Conservation (phyloP, 2,797 vertebrate species). For the Darevskia mixta region DNA sequence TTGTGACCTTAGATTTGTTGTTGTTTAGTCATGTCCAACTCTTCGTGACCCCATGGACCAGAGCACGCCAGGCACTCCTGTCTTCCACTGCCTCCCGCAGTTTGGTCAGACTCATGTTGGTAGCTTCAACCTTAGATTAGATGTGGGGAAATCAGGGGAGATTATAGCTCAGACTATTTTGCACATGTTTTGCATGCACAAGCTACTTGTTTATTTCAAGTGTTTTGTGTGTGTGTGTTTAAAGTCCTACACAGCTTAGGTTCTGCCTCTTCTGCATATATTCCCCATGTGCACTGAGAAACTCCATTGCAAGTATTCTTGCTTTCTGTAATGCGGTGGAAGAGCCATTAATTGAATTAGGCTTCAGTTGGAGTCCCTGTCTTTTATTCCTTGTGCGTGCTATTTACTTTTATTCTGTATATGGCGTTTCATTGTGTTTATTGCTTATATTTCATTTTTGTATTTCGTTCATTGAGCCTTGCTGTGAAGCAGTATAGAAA, state of each 20-base stretch:
- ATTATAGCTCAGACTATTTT: neutral
- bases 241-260: no score
- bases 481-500: neutral
- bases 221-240: neutral
- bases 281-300: neutral
- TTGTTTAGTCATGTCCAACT: no score
- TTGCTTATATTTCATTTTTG: neutral
- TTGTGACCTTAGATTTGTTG: no score
- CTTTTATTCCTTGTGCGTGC: neutral
- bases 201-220: neutral
- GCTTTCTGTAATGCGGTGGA: neutral
- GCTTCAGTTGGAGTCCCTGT: neutral
- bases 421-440: neutral
- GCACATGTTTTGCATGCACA: neutral
- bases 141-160: no score
- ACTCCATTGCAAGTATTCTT: neutral
- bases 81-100: no score
- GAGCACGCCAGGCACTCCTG: no score
- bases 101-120: no score
- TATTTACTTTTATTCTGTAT: neutral
- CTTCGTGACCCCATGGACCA: no score
- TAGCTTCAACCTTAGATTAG: no score
- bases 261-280: no score
- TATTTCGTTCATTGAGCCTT: neutral
- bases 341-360: neutral